Base-by-base conservation (phyloP, 2,797 vertebrate genomes). In the Pangasius krempfi region DNA sequence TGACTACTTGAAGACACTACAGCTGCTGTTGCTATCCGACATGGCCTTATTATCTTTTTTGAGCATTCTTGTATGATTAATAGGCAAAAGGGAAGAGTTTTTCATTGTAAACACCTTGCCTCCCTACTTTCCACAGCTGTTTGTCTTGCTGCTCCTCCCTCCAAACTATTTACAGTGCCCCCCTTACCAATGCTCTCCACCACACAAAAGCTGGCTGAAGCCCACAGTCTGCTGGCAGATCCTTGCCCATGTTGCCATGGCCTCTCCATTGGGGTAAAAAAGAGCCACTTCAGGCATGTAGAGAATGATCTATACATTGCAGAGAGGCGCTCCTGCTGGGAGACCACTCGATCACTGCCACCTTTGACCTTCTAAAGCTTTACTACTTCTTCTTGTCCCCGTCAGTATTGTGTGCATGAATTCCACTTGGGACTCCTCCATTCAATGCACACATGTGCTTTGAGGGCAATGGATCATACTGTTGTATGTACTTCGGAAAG, bases 261-360 rank as follows among this genome's bases (percentile, higher is more conserved):
- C 90, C 56, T 93, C 90, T n/a, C 82, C 86, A 82, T 64, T 85
- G 86, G 91, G 89, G 79, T 68, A 87, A 86, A 90, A 92, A 86
- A 88, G 88, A 91, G 68, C 89, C 87, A 86, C 81, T 62, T 72
- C 81, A 93, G 92, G 93, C 92, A 91, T 93, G 91, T 90, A 90
- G 92, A 91, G 92, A 95, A 94, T 92, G 90, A 94, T 93, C 87
- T 92, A 91, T 93, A 91, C 93, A 93, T 93, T 91, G 86, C 93
- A 90, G 91, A 80, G 92, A 85, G 88, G 88, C 85, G 88, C 93
- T 90, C 94, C 92, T 30, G 81, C 93, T 68, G 90, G 91, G 93
- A 85, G 91, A 92, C 93, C 87, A 78, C 93, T 96, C 93, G 91
- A 90, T 95, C 94, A 95, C 93, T 94, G 93, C 89, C 93, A 95